Evolutionary conservation across 2,888 invertebrate species (phyloP), one percentile per base, ranked within the genome.

Genomic region (Epinotia demarniana): DNA sequence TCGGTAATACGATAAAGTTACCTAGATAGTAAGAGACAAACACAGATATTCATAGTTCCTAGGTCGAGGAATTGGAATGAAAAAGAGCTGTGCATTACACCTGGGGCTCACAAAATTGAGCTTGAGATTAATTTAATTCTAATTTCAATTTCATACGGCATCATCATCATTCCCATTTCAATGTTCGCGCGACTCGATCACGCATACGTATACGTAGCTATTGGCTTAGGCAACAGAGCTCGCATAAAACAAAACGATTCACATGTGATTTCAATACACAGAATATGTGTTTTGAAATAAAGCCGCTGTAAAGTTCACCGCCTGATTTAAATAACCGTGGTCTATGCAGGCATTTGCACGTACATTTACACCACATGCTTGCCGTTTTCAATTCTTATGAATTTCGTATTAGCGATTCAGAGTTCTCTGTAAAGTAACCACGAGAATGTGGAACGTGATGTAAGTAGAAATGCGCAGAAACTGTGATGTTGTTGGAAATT

Each of bases 301-400:
- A 19, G 53, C 27, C 16, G n/a, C 66, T 53, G 27, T 66, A 66
- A 66, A 53, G 64, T 18, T 49, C 49, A 53, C n/a, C n/a, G 53
- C 27, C 53, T 27, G 53, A 66, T 66, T 66, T 66, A 66, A 66
- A 66, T 66, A 66, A 66, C 33, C 53, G 27, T 27, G n/a, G 23
- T 53, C 53, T 53, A 53, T 27, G 66, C 66, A 66, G 27, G 66
- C 53, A 53, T 53, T 66, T 23, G 27, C 66, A 66, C 66, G 53
- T 66, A 53, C 27, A 66, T 66, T 27, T 53, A 53, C 66, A 27
- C 49, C 66, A 53, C 53, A 27, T 66, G 49, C 53, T 49, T 49
- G 66, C 66, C 53, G 27, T 66, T 66, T 53, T 66, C 66, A 66
- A 66, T 66, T 66, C 66, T 53, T 66, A 66, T 66, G 66, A 66